Conservation (phyloP, 2,888 invertebrate genomes). For the Cephonodes hylas region DNA sequence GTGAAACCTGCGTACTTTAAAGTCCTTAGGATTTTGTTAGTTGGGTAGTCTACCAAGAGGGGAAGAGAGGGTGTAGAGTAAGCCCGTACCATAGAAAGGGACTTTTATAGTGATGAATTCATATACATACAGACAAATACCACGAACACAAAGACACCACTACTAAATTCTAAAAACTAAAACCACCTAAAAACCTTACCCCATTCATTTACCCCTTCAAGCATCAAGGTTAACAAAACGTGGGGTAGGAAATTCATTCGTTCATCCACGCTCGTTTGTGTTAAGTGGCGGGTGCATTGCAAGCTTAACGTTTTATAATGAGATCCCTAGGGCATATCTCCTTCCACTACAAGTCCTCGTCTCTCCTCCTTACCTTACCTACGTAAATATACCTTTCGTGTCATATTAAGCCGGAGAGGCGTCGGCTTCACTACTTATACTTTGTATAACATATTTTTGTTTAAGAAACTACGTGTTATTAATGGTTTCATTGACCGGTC, state of each 20-base stretch:
- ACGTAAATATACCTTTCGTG: conserved; percentile 33
- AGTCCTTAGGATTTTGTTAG: too few species aligned
- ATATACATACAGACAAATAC: too few species aligned
- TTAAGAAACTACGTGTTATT: too few species aligned
- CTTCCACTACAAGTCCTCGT: conserved; percentile 38
- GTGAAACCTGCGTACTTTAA: too few species aligned
- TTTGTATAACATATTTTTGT: background rate
- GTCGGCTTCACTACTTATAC: background rate
- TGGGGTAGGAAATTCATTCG: background rate
- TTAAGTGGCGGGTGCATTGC: conserved; percentile 43
- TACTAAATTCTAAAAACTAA: too few species aligned
- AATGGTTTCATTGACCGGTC: too few species aligned
- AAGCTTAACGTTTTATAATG: conserved; percentile 60
- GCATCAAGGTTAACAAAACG: background rate
- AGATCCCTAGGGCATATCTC: conserved; percentile 51
- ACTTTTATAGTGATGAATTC: too few species aligned
- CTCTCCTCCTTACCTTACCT: conserved; percentile 21
- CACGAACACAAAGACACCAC: too few species aligned
- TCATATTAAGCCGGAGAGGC: conserved; percentile 33
- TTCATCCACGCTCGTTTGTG: conserved; percentile 34
- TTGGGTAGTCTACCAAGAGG: too few species aligned
- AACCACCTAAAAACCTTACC: background rate
- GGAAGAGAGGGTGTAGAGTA: too few species aligned
- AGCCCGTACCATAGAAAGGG: too few species aligned
- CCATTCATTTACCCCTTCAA: background rate